These are phyloP conservation scores for Pterobdella sp. DNA, from an alignment of 2,888 invertebrate species.

Conservation along the genomic window DNA sequence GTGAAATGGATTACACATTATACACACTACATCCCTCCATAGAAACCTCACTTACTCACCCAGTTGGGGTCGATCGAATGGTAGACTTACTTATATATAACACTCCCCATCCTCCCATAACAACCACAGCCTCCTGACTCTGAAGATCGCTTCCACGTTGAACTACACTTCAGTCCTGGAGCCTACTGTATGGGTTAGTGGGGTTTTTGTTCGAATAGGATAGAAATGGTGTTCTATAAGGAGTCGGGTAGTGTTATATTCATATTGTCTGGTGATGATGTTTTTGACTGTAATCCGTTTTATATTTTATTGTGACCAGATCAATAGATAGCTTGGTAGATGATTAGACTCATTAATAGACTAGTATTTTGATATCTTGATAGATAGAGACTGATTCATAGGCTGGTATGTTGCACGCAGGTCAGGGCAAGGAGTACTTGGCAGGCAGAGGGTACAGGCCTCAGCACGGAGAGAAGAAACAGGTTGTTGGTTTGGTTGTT, in stretches of 20 bases:
- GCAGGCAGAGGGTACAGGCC: slow-evolving; percentile 49
- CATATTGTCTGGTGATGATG: too few species aligned
- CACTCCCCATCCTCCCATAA: slow-evolving; percentile 20
- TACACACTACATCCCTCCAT: neutral
- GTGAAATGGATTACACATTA: neutral
- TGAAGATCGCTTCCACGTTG: slow-evolving; percentile 78
- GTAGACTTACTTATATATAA: too few species aligned
- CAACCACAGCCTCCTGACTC: slow-evolving; percentile 60
- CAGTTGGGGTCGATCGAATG: too few species aligned
- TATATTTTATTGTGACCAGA: too few species aligned
- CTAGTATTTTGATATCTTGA: neutral
- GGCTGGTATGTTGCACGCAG: neutral
- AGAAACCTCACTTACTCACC: neutral
- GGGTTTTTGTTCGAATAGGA: slow-evolving; percentile 57
- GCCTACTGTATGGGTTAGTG: slow-evolving; percentile 62
- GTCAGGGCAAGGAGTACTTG: slow-evolving; percentile 56
- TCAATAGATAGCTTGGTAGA: neutral
- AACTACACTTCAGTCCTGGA: slow-evolving; percentile 96
- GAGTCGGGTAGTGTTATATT: too few species aligned
- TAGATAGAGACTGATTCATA: neutral
- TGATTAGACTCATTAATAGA: neutral
- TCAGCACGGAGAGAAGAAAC: slow-evolving; percentile 35
- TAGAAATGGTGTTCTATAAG: too few species aligned
- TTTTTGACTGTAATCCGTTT: too few species aligned
- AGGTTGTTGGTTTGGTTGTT: slow-evolving; percentile 13